phyloP scores from a whole-genome alignment of 2,113 vertebrate species.

The Progne subis region DNA sequence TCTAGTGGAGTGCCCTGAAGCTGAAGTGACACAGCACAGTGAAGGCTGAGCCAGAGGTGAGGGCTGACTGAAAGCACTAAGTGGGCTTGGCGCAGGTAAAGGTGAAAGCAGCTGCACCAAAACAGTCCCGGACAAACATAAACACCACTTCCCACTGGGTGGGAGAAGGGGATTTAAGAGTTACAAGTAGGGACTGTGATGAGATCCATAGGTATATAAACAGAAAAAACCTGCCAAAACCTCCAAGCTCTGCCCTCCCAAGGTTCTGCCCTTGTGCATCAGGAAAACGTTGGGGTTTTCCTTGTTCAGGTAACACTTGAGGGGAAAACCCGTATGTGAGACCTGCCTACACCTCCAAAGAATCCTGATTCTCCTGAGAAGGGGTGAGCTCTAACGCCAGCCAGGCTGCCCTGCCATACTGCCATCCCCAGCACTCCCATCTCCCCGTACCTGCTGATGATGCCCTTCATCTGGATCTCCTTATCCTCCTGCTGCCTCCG shows the following conservation, averaged over 20 bases:
- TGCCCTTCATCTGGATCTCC: constrained; percentile 99
- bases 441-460: constrained; percentile 90
- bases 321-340: background rate
- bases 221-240: background rate
- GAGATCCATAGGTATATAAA: background rate
- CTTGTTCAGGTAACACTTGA: background rate
- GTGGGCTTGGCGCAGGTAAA: background rate
- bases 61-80: background rate
- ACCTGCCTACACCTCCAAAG: background rate
- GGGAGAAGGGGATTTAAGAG: background rate
- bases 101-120: background rate
- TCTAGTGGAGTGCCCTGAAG: background rate
- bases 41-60: background rate
- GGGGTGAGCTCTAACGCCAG: background rate
- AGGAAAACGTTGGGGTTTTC: fast-evolving
- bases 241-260: fast-evolving
- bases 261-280: background rate
- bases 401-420: background rate
- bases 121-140: background rate
- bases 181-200: background rate
- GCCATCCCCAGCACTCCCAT: background rate
- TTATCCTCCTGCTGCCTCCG: constrained; percentile 97
- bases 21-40: background rate
- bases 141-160: background rate
- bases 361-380: background rate